Percentiles rank a stretch among this genome's conserved stretches.
These are phyloP conservation scores for Channa striata DNA, from an alignment of 2,797 vertebrate species.

Conservation along the genomic window DNA sequence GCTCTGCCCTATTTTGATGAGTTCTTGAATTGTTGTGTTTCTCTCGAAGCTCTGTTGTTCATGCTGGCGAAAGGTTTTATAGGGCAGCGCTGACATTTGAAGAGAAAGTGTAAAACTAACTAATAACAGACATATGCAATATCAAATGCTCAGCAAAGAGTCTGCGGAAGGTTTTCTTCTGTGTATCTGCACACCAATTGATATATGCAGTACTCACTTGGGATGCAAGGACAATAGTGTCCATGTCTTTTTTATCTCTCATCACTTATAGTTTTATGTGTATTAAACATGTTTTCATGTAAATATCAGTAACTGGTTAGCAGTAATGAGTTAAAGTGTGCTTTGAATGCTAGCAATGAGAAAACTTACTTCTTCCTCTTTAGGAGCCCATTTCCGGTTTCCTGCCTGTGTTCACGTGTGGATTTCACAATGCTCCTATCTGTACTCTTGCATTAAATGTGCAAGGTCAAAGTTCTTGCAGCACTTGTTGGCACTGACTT, in stretches of 20 bases:
- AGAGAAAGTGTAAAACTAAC: slow-evolving; percentile 16
- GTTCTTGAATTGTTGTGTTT: slow-evolving; percentile 4
- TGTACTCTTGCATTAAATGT: neutral
- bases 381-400: slow-evolving; percentile 50
- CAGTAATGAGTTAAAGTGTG: slow-evolving; percentile 11
- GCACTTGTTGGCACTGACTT: neutral
- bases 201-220: neutral
- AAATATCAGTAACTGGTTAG: neutral
- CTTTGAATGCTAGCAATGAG: slow-evolving; percentile 1
- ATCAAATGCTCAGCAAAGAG: neutral
- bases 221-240: neutral
- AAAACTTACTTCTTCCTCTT: slow-evolving; percentile 33
- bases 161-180: slow-evolving; percentile 2
- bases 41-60: neutral
- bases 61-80: slow-evolving; percentile 24
- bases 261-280: neutral
- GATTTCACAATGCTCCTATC: slow-evolving; percentile 9
- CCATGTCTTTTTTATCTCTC: neutral
- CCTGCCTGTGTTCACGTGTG: slow-evolving; percentile 19
- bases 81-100: slow-evolving; percentile 14
- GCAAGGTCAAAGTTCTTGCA: neutral
- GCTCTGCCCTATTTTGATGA: slow-evolving; percentile 18
- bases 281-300: neutral
- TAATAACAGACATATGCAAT: neutral
- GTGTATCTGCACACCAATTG: neutral